Percentiles rank a stretch among this genome's conserved stretches.
Evolutionary conservation across 53 echinoderm and acorn worm species (phyloP).

Genomic region (Temnopleurus reevesii): DNA sequence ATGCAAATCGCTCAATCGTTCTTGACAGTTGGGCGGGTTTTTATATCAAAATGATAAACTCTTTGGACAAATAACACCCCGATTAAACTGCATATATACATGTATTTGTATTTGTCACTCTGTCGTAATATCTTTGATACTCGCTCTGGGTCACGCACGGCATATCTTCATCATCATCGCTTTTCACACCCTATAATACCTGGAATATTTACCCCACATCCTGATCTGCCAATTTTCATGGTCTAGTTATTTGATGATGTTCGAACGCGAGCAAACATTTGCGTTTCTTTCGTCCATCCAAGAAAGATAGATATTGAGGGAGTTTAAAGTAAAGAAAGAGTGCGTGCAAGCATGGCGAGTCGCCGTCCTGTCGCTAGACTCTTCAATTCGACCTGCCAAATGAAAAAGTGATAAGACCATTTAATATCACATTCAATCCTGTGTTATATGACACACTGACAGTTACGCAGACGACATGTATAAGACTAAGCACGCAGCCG

Average conservation of each 20-base stretch:
- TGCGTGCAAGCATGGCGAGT: background rate
- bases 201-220: slow-evolving; percentile 38
- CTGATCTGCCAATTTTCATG: background rate
- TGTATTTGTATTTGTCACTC: background rate
- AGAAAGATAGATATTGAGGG: background rate
- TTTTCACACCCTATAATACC: background rate
- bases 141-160: too few species aligned
- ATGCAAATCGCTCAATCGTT: too few species aligned
- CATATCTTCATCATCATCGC: background rate
- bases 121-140: background rate
- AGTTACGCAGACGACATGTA: slow-evolving; percentile 8
- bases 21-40: too few species aligned
- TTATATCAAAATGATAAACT: too few species aligned
- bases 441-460: slow-evolving; percentile 41
- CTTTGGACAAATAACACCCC: too few species aligned
- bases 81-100: too few species aligned
- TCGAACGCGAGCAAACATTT: slow-evolving; percentile 35
- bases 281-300: background rate
- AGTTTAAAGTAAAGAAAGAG: background rate
- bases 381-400: background rate
- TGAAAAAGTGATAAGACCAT: slow-evolving; percentile 34
- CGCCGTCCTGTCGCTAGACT: too few species aligned
- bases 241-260: slow-evolving; percentile 30
- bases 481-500: background rate
- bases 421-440: slow-evolving; percentile 49